A percentile compares a stretch with the other conserved stretches of the same genome.
These are phyloP conservation scores for Trichosurus vulpecula DNA, from an alignment of 2,797 vertebrate species.

Conservation along the genomic window DNA sequence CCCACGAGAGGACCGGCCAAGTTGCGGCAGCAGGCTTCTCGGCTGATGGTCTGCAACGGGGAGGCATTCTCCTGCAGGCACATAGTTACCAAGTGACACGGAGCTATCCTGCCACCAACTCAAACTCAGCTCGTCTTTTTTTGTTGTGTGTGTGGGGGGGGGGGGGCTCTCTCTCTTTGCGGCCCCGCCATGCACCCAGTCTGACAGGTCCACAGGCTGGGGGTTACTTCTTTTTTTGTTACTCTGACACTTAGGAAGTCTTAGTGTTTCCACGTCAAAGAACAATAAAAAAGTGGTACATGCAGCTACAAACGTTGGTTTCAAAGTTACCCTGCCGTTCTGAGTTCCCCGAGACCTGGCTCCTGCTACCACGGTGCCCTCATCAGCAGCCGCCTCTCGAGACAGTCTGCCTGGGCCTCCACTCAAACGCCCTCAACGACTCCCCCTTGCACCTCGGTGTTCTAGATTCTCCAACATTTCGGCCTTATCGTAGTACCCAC, in stretches of 20 bases:
- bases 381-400: background rate
- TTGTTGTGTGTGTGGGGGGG: too few relatives aligned
- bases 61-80: background rate
- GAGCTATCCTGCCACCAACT: too few relatives aligned
- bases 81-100: too few relatives aligned
- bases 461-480: background rate
- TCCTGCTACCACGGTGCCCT: too few relatives aligned
- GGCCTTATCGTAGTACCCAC: too few relatives aligned
- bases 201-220: background rate
- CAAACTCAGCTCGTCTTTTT: too few relatives aligned
- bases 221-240: background rate
- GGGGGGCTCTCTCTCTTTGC: too few relatives aligned
- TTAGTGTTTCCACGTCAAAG: background rate
- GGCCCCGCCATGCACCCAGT: too few relatives aligned
- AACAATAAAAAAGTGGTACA: background rate
- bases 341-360: background rate
- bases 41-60: too few relatives aligned
- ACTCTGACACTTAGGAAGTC: too few relatives aligned
- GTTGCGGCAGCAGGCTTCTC: too few relatives aligned
- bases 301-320: background rate
- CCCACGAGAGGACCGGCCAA: too few relatives aligned
- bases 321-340: background rate
- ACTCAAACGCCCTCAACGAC: fast-evolving
- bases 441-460: background rate
- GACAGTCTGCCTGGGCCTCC: background rate